phyloP scores from a whole-genome alignment of 2,888 invertebrate genomes.

The Selenia dentaria region DNA sequence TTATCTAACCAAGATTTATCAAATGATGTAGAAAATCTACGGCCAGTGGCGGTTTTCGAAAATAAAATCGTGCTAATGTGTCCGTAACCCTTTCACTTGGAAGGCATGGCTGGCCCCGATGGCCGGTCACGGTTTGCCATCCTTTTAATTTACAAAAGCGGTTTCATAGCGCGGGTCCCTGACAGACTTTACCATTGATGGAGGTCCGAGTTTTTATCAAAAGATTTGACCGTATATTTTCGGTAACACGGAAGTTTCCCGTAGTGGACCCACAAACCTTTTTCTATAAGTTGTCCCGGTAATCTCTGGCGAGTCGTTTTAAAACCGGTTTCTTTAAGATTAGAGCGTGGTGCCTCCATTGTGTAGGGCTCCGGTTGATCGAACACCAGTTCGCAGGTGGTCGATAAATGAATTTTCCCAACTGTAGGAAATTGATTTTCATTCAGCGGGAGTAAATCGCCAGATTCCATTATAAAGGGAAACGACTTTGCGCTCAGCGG shows the following conservation, averaged over 20 bases:
- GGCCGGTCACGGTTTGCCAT: conserved; percentile 32
- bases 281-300: conserved; percentile 37
- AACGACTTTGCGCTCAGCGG: conserved; percentile 34
- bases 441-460: conserved; percentile 51
- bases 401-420: conserved; percentile 63
- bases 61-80: conserved; percentile 33
- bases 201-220: conserved; percentile 37
- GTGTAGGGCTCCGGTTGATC: conserved; percentile 56
- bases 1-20: conserved; percentile 4
- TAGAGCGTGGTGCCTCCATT: conserved; percentile 49
- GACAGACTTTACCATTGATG: conserved; percentile 38
- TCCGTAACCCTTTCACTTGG: conserved; percentile 28
- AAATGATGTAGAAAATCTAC: conserved; percentile 12
- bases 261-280: conserved; percentile 34
- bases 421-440: conserved; percentile 64
- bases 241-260: conserved; percentile 35
- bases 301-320: conserved; percentile 53
- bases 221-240: conserved; percentile 37
- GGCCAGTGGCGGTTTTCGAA: conserved; percentile 5
- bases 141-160: conserved; percentile 39
- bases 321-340: conserved; percentile 55
- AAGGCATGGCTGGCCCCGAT: conserved; percentile 22
- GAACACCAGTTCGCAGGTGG: conserved; percentile 62
- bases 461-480: conserved; percentile 43
- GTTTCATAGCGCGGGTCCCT: conserved; percentile 25